Evolutionary conservation across 1,140 invertebrate species (phyloP), one percentile per base, ranked within the genome.

Genomic region (Drosophila obscura): DNA sequence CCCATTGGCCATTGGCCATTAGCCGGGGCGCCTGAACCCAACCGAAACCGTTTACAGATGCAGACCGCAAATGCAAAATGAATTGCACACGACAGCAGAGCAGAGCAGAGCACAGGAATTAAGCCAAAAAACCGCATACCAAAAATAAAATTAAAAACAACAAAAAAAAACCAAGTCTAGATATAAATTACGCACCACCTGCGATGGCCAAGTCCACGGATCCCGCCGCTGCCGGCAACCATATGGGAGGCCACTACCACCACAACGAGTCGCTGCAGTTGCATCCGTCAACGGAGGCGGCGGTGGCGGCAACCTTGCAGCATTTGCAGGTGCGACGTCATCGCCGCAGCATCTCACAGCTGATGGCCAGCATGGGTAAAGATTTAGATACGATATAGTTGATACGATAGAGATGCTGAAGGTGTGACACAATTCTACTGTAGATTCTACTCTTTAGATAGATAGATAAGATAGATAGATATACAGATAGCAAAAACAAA

Each of bases 351-450:
- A 92, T 92, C 15, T 91, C 90, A 60, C 90, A 91, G 77, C 80
- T 92, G 68, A 91, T 92, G 72, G 89, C 80, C 15, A 89, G 80
- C 75, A 87, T 92, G 84, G 91, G 91, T 92, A 92, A 90, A 62
- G 45, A 13, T 39, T 13, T 4, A 5, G 11, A 35, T 28, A 7
- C 26, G 1, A 5, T 28, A 28, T 7, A 28, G 26, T 1, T 28
- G 5, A 6, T 24, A 24, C 4, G 2, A 24, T 24, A 4, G 22
- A 2, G 22, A 24, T 24, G 3, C 22, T 24, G 22, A 24, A 3
- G 0, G 22, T 7, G 26, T 6, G 26, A 28, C 26, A 28, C 7
- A 28, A 28, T 28, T 28, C 26, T 28, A 7, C 1, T 22, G 43
- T 31, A 16, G 22, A 19, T 51, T 24, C n/a, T 11, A 11, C 16